Base-by-base conservation (phyloP, 2,113 vertebrate species). In the Chaetodon auriga region DNA sequence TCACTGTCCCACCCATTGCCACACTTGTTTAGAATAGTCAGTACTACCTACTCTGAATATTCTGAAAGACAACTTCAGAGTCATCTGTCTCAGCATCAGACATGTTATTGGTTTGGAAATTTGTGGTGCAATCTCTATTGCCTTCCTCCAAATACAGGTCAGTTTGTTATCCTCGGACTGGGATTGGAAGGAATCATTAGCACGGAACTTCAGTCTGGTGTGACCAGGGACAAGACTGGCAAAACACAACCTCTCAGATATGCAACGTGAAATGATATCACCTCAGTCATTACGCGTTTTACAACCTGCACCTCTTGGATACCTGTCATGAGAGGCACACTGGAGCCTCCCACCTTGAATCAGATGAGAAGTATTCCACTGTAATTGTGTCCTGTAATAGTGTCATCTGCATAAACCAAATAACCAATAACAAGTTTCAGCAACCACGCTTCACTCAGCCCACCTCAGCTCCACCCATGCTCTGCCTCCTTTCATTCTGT, bases 91-190 rank as follows among this genome's bases (percentile, higher is more conserved):
- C 65, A 18, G 54, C 60, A 66, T 57, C 62, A 55, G 53, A 80
- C 18, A 66, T 45, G 5, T 68, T 38, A 38, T 62, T 62, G 38
- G 0, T 15, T 18, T 46, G 55, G 78, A 68, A 84, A 78, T 60
- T 23, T 48, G 1, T 12, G 2, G 0, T 30, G 19, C 2, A 45
- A 78, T 68, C 81, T 58, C 41, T 83, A 49, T 14, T 49, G 46
- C 46, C 46, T 49, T 80, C 80, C 75, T 23, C 49, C 12, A 1
- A 80, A 87, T 87, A 83, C 85, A 76, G 81, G 71, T 57, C 72
- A 14, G 13, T 16, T 49, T 16, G 46, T 49, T 49, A 16, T 14
- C 46, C 46, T 49, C 14, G 6, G 46, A 49, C 46, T 49, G 46
- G 15, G 46, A 16, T 6, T 49, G 46, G 46, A 14, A 1, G 15